Percentiles rank a stretch among this genome's conserved stretches.
Conservation (phyloP, 2,797 vertebrate genomes). For the Sardinella longiceps region DNA sequence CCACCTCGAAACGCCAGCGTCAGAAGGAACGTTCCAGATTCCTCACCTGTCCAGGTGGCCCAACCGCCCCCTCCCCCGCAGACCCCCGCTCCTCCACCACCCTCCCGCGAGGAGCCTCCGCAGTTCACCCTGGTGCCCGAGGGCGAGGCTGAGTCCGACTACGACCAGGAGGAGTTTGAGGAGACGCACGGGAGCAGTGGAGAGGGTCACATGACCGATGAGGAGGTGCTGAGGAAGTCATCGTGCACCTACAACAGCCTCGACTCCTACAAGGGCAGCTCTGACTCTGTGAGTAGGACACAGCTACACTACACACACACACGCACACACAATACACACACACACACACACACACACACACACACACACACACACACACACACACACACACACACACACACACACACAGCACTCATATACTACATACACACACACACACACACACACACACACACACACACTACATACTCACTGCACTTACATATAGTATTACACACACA, state of each 20-base stretch:
- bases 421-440: too few relatives aligned
- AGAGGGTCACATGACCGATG: constrained; percentile 79
- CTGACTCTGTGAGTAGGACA: constrained; percentile 83
- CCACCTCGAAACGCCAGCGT: neutral
- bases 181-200: constrained; percentile 77
- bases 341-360: neutral
- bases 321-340: too few relatives aligned
- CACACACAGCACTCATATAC: too few relatives aligned
- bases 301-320: too few relatives aligned
- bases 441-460: too few relatives aligned
- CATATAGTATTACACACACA: too few relatives aligned
- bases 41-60: too few relatives aligned
- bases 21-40: neutral
- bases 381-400: constrained; percentile 4
- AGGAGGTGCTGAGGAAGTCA: constrained; percentile 79
- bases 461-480: too few relatives aligned
- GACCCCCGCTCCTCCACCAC: constrained; percentile 36
- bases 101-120: neutral
- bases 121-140: constrained; percentile 42
- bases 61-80: constrained; percentile 30
- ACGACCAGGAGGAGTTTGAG: constrained; percentile 90
- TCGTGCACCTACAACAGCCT: constrained; percentile 82
- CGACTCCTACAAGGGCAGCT: constrained; percentile 86
- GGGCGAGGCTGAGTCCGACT: constrained; percentile 83
- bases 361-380: too few relatives aligned